Percentiles rank a stretch among this genome's conserved stretches.
phyloP scores from a whole-genome alignment of 1,140 invertebrate species.

The Euschistus heros region DNA sequence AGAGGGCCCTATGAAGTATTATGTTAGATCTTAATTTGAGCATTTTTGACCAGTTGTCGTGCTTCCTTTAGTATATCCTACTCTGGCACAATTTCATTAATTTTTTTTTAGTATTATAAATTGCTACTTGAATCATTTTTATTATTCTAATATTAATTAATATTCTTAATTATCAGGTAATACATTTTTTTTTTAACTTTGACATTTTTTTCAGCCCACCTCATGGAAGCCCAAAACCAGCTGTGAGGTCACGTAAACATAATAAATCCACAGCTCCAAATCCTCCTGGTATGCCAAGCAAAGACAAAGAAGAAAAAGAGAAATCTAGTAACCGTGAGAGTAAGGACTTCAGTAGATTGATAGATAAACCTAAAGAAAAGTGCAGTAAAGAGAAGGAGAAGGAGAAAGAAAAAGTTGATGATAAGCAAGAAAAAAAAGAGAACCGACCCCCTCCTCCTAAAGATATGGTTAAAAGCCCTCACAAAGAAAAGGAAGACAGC shows the following conservation, averaged over 20 bases:
- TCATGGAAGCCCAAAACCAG: conserved; percentile 58
- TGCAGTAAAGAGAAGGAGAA: background rate
- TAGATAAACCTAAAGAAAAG: conserved; percentile 16
- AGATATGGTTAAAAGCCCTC: background rate
- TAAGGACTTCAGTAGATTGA: conserved; percentile 3
- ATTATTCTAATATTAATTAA: no score
- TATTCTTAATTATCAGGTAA: no score
- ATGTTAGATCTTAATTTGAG: no score
- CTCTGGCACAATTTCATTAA: no score
- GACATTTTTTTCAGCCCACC: conserved; percentile 43
- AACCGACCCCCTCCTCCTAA: background rate
- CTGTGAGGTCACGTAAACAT: conserved; percentile 52
- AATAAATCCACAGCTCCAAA: conserved; percentile 53
- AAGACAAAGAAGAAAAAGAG: background rate
- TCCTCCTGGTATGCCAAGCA: conserved; percentile 39
- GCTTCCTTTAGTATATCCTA: no score
- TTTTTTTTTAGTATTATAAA: no score
- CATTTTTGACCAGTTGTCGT: no score
- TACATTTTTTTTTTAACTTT: conserved; percentile 15
- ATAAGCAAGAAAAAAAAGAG: background rate
- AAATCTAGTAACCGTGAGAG: background rate
- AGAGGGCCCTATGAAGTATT: no score
- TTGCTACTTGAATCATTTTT: no score
- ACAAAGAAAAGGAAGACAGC: background rate
- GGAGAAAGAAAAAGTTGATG: background rate